Evolutionary conservation across 2,113 vertebrate species (phyloP).

Genomic region (Origma solitaria): DNA sequence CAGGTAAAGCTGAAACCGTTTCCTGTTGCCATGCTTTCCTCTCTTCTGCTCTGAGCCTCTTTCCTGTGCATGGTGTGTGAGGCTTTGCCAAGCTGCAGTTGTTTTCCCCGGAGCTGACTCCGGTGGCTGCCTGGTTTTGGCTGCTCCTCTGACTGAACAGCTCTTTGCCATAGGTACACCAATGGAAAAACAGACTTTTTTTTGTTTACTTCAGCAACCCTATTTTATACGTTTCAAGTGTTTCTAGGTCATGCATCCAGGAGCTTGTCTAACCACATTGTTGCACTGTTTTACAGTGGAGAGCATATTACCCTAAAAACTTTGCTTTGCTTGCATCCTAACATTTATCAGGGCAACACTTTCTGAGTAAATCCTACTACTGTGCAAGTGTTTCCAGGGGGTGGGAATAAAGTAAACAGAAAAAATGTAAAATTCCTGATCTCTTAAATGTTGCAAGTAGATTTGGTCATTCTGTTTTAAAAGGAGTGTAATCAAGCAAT

Average conservation of each 20-base stretch:
- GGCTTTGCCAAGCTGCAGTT: background rate
- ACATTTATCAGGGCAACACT: background rate
- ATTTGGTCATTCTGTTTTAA: background rate
- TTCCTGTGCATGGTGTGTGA: rapidly evolving
- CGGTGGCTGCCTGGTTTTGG: background rate
- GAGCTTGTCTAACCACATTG: background rate
- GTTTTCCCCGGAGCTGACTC: background rate
- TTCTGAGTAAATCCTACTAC: background rate
- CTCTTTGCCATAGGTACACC: background rate
- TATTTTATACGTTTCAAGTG: background rate
- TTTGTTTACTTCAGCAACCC: background rate
- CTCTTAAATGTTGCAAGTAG: background rate
- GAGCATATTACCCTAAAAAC: background rate
- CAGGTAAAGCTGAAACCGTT: background rate
- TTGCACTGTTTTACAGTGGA: background rate
- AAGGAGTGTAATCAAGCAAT: background rate
- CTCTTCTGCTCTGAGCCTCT: background rate
- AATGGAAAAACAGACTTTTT: background rate
- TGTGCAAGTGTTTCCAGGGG: background rate
- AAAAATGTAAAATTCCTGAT: background rate
- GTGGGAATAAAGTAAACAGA: background rate
- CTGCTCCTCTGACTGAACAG: background rate
- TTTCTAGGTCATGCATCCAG: background rate
- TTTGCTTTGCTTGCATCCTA: background rate
- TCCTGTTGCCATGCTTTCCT: background rate